Evolutionary conservation across 2,888 invertebrate species (phyloP).

Genomic region (Sacculina carcini): DNA sequence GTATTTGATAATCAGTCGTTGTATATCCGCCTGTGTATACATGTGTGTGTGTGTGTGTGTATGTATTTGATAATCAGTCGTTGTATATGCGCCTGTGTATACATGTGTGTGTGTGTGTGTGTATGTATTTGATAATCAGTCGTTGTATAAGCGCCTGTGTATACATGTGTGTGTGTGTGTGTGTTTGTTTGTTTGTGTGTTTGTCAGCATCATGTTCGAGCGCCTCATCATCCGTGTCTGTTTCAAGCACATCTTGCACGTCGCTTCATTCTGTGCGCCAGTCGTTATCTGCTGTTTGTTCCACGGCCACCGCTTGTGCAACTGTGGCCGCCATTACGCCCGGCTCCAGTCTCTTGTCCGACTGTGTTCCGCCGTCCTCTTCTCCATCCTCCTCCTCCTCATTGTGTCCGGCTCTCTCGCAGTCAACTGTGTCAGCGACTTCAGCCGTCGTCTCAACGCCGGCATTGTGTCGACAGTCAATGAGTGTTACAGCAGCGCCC

Average conservation of each 20-base stretch:
- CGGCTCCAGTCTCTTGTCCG: background rate
- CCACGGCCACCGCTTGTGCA: background rate
- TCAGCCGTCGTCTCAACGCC: slow-evolving; percentile 11
- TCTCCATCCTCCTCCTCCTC: background rate
- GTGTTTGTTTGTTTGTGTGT: background rate
- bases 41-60: too few species aligned
- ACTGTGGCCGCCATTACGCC: background rate
- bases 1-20: too few species aligned
- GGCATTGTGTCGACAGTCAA: slow-evolving; percentile 9
- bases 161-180: background rate
- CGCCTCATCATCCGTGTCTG: too few species aligned
- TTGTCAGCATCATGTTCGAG: background rate
- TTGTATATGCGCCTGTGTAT: too few species aligned
- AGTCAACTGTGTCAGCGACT: background rate
- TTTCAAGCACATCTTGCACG: background rate
- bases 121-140: too few species aligned
- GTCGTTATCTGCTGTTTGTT: slow-evolving; percentile 1
- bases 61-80: too few species aligned
- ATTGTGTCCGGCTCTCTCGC: background rate
- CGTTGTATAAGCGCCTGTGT: background rate
- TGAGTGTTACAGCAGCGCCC: slow-evolving; percentile 13
- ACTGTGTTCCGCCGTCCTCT: background rate
- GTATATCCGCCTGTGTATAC: too few species aligned
- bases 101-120: background rate
- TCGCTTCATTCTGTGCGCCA: background rate